Conservation (phyloP, 1,140 invertebrate genomes). For the Chironomus striatipennis region DNA sequence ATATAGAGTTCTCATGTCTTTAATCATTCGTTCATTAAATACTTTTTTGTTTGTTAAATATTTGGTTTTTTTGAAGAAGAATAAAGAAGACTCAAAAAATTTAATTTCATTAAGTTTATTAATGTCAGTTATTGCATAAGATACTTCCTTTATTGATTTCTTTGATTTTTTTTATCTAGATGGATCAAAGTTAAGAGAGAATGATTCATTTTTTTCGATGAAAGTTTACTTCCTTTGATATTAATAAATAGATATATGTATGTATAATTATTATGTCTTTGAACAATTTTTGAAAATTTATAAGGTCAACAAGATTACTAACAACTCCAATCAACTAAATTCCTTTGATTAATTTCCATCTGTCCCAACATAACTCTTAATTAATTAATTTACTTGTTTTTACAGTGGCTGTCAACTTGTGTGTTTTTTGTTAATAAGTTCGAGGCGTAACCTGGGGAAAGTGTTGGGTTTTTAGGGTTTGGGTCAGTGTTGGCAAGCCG, state of each 20-base stretch:
- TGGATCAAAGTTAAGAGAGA: not conserved
- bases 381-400: not conserved
- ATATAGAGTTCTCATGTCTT: not conserved
- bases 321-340: not conserved
- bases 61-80: not conserved
- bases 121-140: conserved; percentile 8
- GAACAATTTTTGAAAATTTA: conserved; percentile 10
- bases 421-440: no score
- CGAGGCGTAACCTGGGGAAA: no score
- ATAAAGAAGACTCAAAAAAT: conserved; percentile 1
- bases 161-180: not conserved
- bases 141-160: not conserved
- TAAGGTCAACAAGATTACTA: conserved; percentile 8
- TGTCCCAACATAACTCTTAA: not conserved
- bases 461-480: no score
- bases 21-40: not conserved
- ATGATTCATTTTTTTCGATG: conserved; percentile 6
- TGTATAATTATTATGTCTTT: not conserved
- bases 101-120: not conserved
- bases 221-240: not conserved
- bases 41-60: not conserved
- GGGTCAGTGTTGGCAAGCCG: no score
- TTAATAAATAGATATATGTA: not conserved
- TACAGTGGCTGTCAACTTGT: no score
- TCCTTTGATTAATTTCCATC: not conserved